Evolutionary conservation across 2,888 invertebrate species (phyloP).

Genomic region (Trissoscelio sp.): DNA sequence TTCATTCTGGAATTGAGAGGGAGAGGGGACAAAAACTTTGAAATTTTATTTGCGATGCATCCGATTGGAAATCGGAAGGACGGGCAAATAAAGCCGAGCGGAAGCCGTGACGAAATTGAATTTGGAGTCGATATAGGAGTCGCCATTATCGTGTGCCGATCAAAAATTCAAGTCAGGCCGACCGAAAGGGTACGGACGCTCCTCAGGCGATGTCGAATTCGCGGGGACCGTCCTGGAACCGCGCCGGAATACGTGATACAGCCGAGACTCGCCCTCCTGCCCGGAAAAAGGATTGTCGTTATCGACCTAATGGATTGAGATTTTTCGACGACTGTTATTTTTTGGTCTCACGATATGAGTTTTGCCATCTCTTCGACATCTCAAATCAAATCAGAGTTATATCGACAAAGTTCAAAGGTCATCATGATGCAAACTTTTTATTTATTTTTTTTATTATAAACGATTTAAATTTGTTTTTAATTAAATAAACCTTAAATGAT

Average conservation of each 20-base stretch:
- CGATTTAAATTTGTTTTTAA: no score
- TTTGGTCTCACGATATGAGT: neutral
- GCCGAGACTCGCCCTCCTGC: constrained; percentile 13
- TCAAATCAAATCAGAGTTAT: neutral
- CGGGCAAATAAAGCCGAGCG: constrained; percentile 74
- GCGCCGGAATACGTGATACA: constrained; percentile 58
- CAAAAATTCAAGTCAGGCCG: constrained; percentile 78
- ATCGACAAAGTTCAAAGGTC: no score
- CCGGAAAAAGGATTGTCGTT: constrained; percentile 43
- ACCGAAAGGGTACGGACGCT: constrained; percentile 58
- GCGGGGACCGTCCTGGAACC: constrained; percentile 52
- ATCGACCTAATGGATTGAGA: constrained; percentile 57
- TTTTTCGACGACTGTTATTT: constrained; percentile 34
- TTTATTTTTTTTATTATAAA: no score
- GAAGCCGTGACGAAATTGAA: constrained; percentile 75
- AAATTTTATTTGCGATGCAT: constrained; percentile 76
- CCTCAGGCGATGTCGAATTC: constrained; percentile 54
- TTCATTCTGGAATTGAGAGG: neutral
- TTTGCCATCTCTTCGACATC: neutral
- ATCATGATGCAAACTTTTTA: no score
- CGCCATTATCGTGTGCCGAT: constrained; percentile 75
- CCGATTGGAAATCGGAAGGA: constrained; percentile 73
- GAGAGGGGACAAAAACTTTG: constrained; percentile 37
- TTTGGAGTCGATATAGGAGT: constrained; percentile 77
- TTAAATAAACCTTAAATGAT: no score